A percentile compares a stretch with the other conserved stretches of the same genome.
Conservation (phyloP, 2,797 vertebrate genomes). For the Buphagus erythrorhynchus region DNA sequence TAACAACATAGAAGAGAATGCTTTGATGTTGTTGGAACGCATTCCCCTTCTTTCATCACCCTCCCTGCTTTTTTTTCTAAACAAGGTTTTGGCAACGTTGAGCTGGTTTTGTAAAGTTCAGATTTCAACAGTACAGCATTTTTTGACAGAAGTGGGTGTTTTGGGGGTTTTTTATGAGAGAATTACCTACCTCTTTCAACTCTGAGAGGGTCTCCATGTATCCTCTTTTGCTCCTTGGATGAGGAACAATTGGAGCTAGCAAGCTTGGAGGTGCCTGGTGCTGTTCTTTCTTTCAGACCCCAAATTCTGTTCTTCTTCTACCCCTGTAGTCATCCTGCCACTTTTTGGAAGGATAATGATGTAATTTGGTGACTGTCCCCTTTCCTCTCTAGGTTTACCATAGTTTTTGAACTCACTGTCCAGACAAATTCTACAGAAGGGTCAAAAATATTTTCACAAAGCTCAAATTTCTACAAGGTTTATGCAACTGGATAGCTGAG, state of each 20-base stretch:
- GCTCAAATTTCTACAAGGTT: background rate
- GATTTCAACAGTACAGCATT: constrained; percentile 12
- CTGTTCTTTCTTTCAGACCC: background rate
- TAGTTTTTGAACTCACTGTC: background rate
- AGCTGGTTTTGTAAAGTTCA: constrained; percentile 20
- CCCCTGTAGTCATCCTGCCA: background rate
- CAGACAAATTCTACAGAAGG: background rate
- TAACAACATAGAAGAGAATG: constrained; percentile 39
- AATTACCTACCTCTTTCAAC: background rate
- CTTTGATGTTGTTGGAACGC: constrained; percentile 54
- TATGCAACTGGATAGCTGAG: background rate
- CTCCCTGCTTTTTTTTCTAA: background rate
- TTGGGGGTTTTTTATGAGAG: background rate
- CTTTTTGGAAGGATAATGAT: background rate
- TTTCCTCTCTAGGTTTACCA: background rate
- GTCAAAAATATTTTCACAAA: background rate
- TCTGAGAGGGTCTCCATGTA: background rate
- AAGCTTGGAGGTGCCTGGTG: background rate
- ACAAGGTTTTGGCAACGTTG: background rate
- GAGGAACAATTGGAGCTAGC: background rate
- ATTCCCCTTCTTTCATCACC: constrained; percentile 46
- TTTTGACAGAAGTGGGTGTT: background rate
- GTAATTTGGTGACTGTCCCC: background rate
- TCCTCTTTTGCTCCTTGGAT: background rate
- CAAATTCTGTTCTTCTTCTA: background rate